phyloP scores from a whole-genome alignment of 2,888 invertebrate species.

The Biston stratarius region DNA sequence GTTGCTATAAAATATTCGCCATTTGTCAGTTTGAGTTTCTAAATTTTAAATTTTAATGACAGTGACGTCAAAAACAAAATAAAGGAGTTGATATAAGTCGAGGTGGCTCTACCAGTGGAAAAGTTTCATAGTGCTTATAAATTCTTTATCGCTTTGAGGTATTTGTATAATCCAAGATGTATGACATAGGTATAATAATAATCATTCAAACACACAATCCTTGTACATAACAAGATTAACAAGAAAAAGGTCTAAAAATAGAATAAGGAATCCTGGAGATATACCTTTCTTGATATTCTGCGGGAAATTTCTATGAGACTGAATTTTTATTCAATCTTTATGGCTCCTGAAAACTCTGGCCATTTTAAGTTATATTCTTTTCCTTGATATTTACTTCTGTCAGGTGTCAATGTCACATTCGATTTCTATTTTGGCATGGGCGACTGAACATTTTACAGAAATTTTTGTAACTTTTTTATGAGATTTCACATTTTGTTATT shows the following conservation, averaged over 20 bases:
- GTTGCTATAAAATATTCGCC: constrained; percentile 51
- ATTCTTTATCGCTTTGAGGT: background rate
- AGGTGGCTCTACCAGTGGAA: background rate
- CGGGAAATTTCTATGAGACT: no score
- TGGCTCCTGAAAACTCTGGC: background rate
- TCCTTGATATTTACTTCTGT: constrained; percentile 12
- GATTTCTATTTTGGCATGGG: constrained; percentile 37
- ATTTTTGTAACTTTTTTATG: constrained; percentile 39
- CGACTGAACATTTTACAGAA: constrained; percentile 26
- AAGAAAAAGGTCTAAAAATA: no score
- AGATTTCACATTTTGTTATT: constrained; percentile 7
- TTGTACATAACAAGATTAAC: no score
- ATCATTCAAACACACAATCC: no score
- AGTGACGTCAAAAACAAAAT: constrained; percentile 1
- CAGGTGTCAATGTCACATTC: constrained; percentile 18
- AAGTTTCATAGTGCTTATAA: background rate
- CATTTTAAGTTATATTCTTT: constrained; percentile 3
- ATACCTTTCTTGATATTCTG: no score
- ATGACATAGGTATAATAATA: no score
- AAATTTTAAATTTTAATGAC: constrained; percentile 57
- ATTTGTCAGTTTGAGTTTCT: constrained; percentile 58
- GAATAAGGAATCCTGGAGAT: no score
- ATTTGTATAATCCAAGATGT: background rate
- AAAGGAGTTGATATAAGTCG: constrained; percentile 17
- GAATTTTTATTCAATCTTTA: background rate